Conservation (phyloP, 2,888 invertebrate genomes). For the Eilema sororculum region DNA sequence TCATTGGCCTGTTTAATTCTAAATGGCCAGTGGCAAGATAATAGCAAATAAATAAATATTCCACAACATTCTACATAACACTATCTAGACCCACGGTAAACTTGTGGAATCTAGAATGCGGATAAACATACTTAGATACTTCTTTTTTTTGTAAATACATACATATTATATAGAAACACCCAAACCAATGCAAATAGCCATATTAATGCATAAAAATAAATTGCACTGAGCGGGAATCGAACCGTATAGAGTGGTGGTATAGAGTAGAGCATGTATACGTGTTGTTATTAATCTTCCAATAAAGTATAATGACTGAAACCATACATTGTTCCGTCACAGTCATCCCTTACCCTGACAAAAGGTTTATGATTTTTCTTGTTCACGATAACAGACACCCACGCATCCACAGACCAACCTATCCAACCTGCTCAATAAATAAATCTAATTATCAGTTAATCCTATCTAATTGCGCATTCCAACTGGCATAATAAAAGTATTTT, state of each 20-base stretch:
- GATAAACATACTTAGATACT: too few species aligned
- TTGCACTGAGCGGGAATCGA: too few species aligned
- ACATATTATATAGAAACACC: too few species aligned
- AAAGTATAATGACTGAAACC: neutral
- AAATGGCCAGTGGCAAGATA: too few species aligned
- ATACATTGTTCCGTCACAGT: neutral
- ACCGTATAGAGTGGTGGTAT: fast-evolving
- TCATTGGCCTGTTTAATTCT: neutral
- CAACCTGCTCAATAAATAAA: neutral
- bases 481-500: constrained; percentile 6
- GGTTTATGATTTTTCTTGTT: neutral
- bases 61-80: too few species aligned
- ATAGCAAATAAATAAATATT: too few species aligned
- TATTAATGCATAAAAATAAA: too few species aligned
- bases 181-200: too few species aligned
- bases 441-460: neutral
- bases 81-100: too few species aligned
- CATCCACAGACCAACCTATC: neutral
- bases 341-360: neutral
- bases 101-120: too few species aligned
- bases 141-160: too few species aligned
- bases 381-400: neutral
- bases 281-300: too few species aligned
- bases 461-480: neutral
- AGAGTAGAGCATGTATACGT: neutral